A percentile compares a stretch with the other conserved stretches of the same genome.
Evolutionary conservation across 2,797 vertebrate genomes (phyloP).

Genomic region (Pangasius sanitwongsei): DNA sequence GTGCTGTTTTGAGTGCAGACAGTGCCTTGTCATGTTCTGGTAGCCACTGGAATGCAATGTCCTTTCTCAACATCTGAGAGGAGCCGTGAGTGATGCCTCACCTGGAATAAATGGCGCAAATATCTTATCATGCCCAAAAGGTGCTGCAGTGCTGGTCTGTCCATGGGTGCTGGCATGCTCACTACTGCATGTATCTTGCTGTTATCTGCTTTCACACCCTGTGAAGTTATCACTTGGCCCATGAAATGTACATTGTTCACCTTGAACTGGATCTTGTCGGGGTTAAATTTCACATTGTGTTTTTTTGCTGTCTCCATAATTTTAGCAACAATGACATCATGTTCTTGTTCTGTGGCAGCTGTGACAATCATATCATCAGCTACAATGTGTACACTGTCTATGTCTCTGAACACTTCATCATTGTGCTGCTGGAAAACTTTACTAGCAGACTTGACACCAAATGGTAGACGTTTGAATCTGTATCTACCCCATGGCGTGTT

Average conservation of each 20-base stretch:
- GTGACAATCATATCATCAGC: constrained; percentile 50
- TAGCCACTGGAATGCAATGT: constrained; percentile 37
- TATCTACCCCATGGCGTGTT: constrained; percentile 40
- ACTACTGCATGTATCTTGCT: constrained; percentile 15
- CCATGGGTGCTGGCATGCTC: background rate
- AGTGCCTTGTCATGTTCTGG: constrained; percentile 24
- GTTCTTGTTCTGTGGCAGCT: constrained; percentile 34
- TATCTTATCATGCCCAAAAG: constrained; percentile 38
- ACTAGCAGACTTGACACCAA: constrained; percentile 46
- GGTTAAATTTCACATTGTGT: background rate
- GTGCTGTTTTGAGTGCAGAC: constrained; percentile 14
- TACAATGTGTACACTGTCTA: constrained; percentile 28
- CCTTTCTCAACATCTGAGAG: constrained; percentile 39
- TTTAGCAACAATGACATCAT: constrained; percentile 28
- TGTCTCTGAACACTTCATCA: constrained; percentile 30
- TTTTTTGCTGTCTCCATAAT: constrained; percentile 26
- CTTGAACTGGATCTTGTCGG: constrained; percentile 31
- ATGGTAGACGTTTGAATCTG: background rate
- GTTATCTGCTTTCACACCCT: constrained; percentile 41
- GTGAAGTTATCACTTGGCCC: constrained; percentile 17
- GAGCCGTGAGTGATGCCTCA: constrained; percentile 36
- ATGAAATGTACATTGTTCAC: constrained; percentile 41
- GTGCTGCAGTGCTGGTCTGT: background rate
- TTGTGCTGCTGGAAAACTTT: constrained; percentile 40
- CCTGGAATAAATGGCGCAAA: constrained; percentile 33